These are phyloP conservation scores for Rynchops niger DNA, from an alignment of 2,113 vertebrate genomes.

Conservation along the genomic window DNA sequence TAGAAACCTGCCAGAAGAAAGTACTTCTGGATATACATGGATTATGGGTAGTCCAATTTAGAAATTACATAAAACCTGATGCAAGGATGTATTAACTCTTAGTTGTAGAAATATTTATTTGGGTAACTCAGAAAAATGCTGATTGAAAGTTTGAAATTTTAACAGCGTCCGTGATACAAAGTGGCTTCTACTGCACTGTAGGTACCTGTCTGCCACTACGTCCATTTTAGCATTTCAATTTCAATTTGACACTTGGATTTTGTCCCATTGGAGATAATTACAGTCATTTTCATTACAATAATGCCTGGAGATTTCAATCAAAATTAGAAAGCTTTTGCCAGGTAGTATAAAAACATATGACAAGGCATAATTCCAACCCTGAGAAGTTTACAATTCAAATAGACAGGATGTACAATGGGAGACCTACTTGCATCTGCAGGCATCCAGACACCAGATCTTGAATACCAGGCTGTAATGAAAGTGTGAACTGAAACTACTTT, in stretches of 20 bases:
- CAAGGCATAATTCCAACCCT: neutral
- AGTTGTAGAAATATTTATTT: neutral
- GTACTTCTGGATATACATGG: neutral
- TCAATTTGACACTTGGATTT: neutral
- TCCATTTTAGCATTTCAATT: neutral
- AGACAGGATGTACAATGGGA: neutral
- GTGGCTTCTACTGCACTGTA: neutral
- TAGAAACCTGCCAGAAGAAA: neutral
- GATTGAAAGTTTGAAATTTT: neutral
- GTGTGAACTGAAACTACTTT: neutral
- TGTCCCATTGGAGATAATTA: neutral
- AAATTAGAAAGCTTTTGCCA: slow-evolving; percentile 13
- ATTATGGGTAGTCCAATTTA: neutral
- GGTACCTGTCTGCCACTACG: neutral
- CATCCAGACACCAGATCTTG: neutral
- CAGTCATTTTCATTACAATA: slow-evolving; percentile 17
- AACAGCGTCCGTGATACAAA: neutral
- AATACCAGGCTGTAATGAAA: neutral
- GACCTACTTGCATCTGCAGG: neutral
- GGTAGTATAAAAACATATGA: neutral
- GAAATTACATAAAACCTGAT: neutral
- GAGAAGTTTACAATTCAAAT: neutral
- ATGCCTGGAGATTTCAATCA: neutral
- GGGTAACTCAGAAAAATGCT: neutral
- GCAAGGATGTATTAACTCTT: neutral